Percentiles rank a stretch among this genome's conserved stretches.
Conservation (phyloP, 2,113 vertebrate genomes). For the Lampris megalopsis region DNA sequence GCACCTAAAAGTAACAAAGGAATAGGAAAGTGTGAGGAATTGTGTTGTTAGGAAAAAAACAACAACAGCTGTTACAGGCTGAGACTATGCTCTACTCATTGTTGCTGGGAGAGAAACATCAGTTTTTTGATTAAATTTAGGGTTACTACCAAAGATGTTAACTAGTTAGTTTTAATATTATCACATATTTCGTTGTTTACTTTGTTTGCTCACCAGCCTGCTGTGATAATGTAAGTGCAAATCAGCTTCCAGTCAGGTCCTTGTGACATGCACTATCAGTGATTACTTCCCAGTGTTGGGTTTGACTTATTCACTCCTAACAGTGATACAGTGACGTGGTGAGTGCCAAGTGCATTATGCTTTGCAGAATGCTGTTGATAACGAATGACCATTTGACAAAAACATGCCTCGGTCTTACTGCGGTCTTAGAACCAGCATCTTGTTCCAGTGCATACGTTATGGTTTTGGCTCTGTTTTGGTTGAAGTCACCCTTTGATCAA, state of each 20-base stretch:
- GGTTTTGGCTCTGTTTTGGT: neutral
- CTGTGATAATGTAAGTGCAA: neutral
- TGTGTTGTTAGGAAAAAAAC: slow-evolving; percentile 7
- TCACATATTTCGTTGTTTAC: no score
- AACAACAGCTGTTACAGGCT: slow-evolving; percentile 40
- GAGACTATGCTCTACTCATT: neutral
- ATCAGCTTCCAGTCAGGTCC: neutral
- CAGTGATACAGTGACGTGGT: neutral
- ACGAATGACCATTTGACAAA: neutral
- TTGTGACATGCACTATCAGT: neutral
- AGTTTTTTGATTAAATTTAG: no score
- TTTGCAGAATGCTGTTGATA: neutral
- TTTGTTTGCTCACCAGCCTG: no score
- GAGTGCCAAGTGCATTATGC: neutral
- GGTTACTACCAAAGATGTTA: no score
- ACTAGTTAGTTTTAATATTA: no score
- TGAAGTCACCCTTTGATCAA: neutral
- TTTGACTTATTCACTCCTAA: neutral
- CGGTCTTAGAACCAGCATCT: neutral
- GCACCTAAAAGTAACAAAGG: slow-evolving; percentile 16
- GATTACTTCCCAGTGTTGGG: neutral
- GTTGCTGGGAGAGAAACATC: neutral
- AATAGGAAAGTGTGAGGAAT: slow-evolving; percentile 12
- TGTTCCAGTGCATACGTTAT: neutral
- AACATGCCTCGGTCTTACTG: neutral